Evolutionary conservation across 92 coral and sea anemone genomes (phyloP).

Genomic region (Porites cylindrica): DNA sequence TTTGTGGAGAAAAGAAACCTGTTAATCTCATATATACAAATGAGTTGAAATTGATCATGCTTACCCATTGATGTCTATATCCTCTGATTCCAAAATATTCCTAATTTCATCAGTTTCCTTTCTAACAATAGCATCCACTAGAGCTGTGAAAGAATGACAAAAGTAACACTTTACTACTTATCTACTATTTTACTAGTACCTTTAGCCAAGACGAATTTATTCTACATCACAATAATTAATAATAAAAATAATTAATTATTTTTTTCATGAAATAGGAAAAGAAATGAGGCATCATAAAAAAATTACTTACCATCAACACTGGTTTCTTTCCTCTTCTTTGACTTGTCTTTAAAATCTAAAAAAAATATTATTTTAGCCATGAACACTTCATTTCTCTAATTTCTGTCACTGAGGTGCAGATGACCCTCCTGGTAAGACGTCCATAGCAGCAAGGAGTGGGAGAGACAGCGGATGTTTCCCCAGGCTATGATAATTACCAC

Average conservation of each 20-base stretch:
- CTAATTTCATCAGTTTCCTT: conserved; percentile 89
- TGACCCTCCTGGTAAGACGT: no score
- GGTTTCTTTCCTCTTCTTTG: conserved; percentile 76
- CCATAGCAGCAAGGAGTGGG: no score
- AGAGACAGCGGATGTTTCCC: no score
- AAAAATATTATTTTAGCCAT: not conserved
- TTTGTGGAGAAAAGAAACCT: not conserved
- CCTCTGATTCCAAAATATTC: conserved; percentile 83
- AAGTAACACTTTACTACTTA: not conserved
- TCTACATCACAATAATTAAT: no score
- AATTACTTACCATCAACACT: conserved; percentile 74
- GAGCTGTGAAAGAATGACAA: conserved; percentile 59
- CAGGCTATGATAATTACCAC: no score
- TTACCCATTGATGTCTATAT: conserved; percentile 91
- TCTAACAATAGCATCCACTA: conserved; percentile 85
- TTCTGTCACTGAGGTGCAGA: no score
- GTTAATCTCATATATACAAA: not conserved
- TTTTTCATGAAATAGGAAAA: not conserved
- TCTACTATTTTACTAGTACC: no score
- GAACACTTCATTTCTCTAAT: not conserved
- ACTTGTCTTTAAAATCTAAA: conserved; percentile 80
- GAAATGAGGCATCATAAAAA: not conserved
- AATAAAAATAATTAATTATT: no score
- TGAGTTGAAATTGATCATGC: not conserved
- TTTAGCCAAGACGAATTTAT: no score